Conservation (phyloP, 1,140 invertebrate species). For the Globodera ellingtonae region DNA sequence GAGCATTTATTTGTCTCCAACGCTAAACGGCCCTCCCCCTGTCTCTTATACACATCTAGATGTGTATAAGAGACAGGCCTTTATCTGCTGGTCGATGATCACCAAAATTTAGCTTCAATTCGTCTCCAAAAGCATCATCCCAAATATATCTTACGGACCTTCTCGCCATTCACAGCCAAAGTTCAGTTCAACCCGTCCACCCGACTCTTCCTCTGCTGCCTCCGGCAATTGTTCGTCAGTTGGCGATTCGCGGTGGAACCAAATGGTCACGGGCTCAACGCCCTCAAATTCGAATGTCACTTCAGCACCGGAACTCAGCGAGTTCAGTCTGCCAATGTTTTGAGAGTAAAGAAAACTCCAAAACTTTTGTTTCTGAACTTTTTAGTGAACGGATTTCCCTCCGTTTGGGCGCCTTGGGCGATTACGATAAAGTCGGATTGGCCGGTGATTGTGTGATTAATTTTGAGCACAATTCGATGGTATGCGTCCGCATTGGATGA, state of each 20-base stretch:
- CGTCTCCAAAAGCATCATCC: too few species aligned
- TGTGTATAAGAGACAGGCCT: too few species aligned
- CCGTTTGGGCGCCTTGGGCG: constrained; percentile 19
- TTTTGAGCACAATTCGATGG: constrained; percentile 40
- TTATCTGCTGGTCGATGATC: too few species aligned
- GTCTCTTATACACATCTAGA: too few species aligned
- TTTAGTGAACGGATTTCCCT: constrained; percentile 12
- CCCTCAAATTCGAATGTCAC: not conserved
- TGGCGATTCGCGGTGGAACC: constrained; percentile 41
- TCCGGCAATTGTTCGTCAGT: constrained; percentile 15
- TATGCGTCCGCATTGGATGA: not conserved
- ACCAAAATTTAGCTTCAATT: too few species aligned
- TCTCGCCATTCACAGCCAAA: constrained; percentile 42
- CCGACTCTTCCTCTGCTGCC: not conserved
- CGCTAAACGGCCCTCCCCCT: not conserved
- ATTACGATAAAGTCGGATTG: constrained; percentile 38
- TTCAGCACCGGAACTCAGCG: not conserved
- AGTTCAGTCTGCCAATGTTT: constrained; percentile 20
- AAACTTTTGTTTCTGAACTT: not conserved
- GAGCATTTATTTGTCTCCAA: not conserved
- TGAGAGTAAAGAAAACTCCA: not conserved
- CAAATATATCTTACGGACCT: constrained; percentile 20
- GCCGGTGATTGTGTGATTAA: constrained; percentile 29
- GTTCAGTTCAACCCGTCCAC: constrained; percentile 11
- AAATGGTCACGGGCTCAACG: constrained; percentile 13